Base-by-base conservation (phyloP, 2,888 invertebrate genomes). In the Drosophila sordidula region DNA sequence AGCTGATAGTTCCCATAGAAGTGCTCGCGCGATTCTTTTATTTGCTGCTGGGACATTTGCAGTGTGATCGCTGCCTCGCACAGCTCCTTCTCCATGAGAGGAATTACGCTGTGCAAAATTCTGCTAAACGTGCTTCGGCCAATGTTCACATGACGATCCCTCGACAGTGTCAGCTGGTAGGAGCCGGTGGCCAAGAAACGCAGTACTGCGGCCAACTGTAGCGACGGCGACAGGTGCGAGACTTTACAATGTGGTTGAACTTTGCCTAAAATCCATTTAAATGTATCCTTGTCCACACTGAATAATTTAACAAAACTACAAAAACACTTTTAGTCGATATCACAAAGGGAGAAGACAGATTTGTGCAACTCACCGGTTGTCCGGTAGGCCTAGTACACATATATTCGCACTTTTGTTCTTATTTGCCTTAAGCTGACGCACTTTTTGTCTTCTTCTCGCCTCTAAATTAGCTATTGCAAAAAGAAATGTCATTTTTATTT, bases 111-210 rank as follows among this genome's bases (percentile, higher is more conserved):
- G 22, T 44, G 44, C n/a, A 44, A 14, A 2, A 54, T 44, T 8
- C 11, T 22, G 14, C 54, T 34, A 3, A 55, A 44, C 6, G 32
- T 54, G 8, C 34, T 16, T 14, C 54, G n/a, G n/a, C 39, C 44
- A 55, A 55, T 55, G 11, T 16, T 44, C 0, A 55, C 14, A 1
- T 36, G 16, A 9, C 12, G 34, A 25, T 26, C 9, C 16, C 38
- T 36, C 6, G 12, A 36, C 16, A 26, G 5, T 1, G 5, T 25
- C 12, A 44, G 1, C 4, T 14, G 44, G 22, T 36, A 36, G 6
- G 32, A 42, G 29, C 52, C 52, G 4, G 26, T 32, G n/a, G 42
- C 32, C 4, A 54, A 2, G n/a, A 55, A 55, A 4, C 36, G 47
- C 12, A 57, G n/a, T 3, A 25, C 25, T n/a, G 39, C 16, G 1